Evolutionary conservation across 2,888 invertebrate genomes (phyloP).

Genomic region (Mechanitis messenoides): DNA sequence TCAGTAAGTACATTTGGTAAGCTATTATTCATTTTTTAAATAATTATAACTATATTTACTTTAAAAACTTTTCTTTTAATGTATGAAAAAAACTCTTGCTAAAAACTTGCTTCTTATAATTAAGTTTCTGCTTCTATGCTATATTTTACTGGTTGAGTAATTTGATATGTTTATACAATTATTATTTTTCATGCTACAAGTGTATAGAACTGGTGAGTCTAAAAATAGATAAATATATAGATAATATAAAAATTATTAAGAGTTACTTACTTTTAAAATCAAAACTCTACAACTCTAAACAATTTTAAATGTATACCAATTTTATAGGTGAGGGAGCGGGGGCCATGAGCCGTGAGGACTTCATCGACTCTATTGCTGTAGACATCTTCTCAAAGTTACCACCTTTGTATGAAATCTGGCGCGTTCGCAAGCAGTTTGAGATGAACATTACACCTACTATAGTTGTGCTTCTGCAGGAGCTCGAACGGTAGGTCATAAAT

Average conservation of each 20-base stretch:
- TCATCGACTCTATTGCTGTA: slow-evolving; percentile 86
- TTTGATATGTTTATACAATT: background rate
- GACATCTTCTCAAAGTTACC: slow-evolving; percentile 89
- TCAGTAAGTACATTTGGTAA: slow-evolving; percentile 47
- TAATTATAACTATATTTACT: background rate
- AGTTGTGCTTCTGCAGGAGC: slow-evolving; percentile 91
- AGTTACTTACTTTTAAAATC: too few species aligned
- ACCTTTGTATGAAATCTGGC: slow-evolving; percentile 84
- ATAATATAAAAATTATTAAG: too few species aligned
- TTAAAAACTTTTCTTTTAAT: background rate
- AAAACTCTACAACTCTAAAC: background rate
- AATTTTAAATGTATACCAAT: background rate
- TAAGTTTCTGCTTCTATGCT: too few species aligned
- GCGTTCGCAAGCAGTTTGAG: slow-evolving; percentile 87
- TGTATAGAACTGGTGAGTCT: slow-evolving; percentile 23
- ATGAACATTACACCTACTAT: slow-evolving; percentile 88
- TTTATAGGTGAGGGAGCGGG: slow-evolving; percentile 79
- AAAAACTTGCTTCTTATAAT: too few species aligned
- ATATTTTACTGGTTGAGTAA: too few species aligned
- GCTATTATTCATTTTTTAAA: slow-evolving; percentile 28
- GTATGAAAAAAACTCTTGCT: too few species aligned
- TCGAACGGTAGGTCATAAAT: slow-evolving; percentile 78
- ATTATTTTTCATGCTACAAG: slow-evolving; percentile 26
- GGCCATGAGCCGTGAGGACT: slow-evolving; percentile 89
- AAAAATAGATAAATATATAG: too few species aligned